Evolutionary conservation across 2,797 vertebrate genomes (phyloP), one percentile per base, ranked within the genome.

Genomic region (Setipinna tenuifilis): DNA sequence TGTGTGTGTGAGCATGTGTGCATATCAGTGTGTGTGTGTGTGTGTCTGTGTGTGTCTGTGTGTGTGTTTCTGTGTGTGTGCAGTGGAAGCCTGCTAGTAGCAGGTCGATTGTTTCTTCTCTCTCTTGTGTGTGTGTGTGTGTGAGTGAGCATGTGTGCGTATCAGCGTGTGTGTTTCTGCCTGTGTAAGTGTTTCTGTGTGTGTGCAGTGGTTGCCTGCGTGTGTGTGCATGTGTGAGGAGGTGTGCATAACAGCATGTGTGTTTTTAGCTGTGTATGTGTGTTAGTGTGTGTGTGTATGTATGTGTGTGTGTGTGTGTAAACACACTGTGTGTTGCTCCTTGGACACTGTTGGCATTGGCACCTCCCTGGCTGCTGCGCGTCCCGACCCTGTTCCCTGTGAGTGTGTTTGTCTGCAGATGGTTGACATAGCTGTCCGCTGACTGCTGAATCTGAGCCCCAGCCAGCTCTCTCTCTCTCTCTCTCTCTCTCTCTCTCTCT

Each of bases 381-480:
- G 21, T n/a, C n/a, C n/a, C n/a, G n/a, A n/a, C n/a, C n/a, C n/a
- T n/a, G n/a, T n/a, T n/a, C n/a, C n/a, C n/a, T 54, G 50, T 71
- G 25, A 16, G 65, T 31, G 65, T 71, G 65, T 71, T 71, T 31
- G 65, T 17, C 25, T 14, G 65, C 10, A 5, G 65, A 71, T 71
- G 65, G 65, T 71, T 71, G 65, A 71, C 65, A 71, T 71, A 31
- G 65, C 65, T 31, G 65, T 71, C 65, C 65, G 12, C 65, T 71
- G 65, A 71, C 65, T 31, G 28, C 65, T 71, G 62, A 68, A 12
- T 28, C 62, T 68, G 65, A 31, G 65, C 11, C n/a, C 23, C 17
- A 5, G 58, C 61, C 61, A 62, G 61, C 61, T 23, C 61, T 58
- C 35, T 5, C 35, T 5, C 35, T 41, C 35, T 41, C 2, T 61